These are phyloP conservation scores for Dryobotodes eremita DNA, from an alignment of 2,888 invertebrate species.

Conservation along the genomic window DNA sequence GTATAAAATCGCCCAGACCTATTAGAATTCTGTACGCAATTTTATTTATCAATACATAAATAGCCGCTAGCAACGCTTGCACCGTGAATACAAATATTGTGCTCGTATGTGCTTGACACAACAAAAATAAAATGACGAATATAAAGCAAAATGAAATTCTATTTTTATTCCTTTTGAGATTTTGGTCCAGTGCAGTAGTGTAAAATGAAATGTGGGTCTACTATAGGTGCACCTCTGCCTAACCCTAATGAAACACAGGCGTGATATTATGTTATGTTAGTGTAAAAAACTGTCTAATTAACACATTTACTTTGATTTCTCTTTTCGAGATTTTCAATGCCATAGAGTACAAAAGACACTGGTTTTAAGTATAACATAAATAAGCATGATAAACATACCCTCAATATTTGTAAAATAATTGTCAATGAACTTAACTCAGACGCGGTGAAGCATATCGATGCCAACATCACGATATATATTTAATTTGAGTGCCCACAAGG, in stretches of 20 bases:
- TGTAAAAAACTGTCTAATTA: neutral
- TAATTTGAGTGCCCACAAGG: conserved; percentile 40
- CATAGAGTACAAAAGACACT: neutral
- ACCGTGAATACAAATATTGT: conserved; percentile 55
- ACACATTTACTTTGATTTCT: neutral
- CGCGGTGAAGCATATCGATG: conserved; percentile 17
- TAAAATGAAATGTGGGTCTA: neutral
- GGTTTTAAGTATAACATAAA: neutral
- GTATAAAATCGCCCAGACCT: conserved; percentile 33
- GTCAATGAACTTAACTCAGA: conserved; percentile 7
- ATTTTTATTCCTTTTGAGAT: neutral
- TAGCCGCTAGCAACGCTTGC: conserved; percentile 46
- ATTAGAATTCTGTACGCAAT: conserved; percentile 55
- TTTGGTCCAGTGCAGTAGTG: no score
- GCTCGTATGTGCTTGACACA: conserved; percentile 43
- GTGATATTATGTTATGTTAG: no score
- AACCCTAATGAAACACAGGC: no score
- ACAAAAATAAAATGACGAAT: conserved; percentile 31
- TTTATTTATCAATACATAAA: conserved; percentile 57
- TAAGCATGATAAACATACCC: neutral
- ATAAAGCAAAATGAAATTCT: conserved; percentile 6
- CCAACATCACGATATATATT: conserved; percentile 15
- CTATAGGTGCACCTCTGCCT: no score
- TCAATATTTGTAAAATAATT: conserved; percentile 11
- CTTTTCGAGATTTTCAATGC: neutral